Percentiles rank a stretch among this genome's conserved stretches.
These are phyloP conservation scores for Stichopus chloronotus DNA, from an alignment of 35 echinoderm and acorn worm genomes.

Conservation along the genomic window DNA sequence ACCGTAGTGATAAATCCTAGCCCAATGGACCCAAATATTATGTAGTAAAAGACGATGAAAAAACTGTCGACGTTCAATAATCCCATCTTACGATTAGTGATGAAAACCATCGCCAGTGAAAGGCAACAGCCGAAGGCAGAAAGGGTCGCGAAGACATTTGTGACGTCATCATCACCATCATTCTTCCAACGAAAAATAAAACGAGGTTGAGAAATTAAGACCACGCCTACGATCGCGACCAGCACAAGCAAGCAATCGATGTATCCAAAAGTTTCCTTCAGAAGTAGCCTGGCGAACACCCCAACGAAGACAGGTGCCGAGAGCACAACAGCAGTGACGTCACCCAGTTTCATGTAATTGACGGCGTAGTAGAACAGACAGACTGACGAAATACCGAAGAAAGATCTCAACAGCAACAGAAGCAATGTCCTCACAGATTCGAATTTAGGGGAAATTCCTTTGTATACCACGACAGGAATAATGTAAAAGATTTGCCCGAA, in stretches of 20 bases:
- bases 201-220: constrained; percentile 23
- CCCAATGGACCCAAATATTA: neutral
- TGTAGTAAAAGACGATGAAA: constrained; percentile 10
- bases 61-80: constrained; percentile 1
- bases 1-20: neutral
- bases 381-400: neutral
- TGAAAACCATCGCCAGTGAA: neutral
- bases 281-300: neutral
- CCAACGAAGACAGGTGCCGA: constrained; percentile 1
- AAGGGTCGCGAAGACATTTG: neutral
- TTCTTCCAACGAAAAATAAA: constrained; percentile 4
- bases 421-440: neutral
- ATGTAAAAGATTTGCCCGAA: neutral
- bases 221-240: neutral
- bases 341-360: neutral
- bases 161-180: neutral
- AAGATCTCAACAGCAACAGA: neutral
- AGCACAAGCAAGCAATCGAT: neutral
- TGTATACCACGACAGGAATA: neutral
- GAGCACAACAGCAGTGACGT: neutral
- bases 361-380: constrained; percentile 3
- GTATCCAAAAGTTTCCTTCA: neutral
- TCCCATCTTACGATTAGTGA: neutral
- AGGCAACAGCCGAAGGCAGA: neutral
- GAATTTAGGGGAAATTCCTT: neutral